A percentile compares a stretch with the other conserved stretches of the same genome.
Conservation (phyloP, 53 echinoderm and acorn worm genomes). For the Patiria pectinifera region DNA sequence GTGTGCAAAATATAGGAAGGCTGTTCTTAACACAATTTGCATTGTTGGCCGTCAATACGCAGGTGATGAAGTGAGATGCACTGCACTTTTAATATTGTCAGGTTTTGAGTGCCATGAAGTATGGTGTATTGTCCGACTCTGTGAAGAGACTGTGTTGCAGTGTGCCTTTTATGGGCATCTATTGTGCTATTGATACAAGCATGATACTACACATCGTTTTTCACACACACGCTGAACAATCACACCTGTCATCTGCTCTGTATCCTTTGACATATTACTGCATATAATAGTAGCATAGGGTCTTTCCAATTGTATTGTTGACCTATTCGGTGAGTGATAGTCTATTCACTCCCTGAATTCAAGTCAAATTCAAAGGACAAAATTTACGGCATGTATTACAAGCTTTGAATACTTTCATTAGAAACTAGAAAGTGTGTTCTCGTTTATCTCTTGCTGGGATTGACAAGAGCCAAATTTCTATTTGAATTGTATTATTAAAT, state of each 20-base stretch:
- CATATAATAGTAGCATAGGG: background rate
- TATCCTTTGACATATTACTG: slow-evolving; percentile 47
- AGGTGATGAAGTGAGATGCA: slow-evolving; percentile 16
- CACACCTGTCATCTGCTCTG: slow-evolving; percentile 24
- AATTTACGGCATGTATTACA: background rate
- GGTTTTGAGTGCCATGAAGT: background rate
- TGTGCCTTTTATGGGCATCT: background rate
- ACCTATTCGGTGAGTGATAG: background rate
- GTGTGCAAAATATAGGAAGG: background rate
- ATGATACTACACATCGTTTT: slow-evolving; percentile 29
- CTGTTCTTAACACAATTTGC: slow-evolving; percentile 8
- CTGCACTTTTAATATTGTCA: slow-evolving; percentile 55
- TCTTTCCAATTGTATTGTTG: slow-evolving; percentile 27
- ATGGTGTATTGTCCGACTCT: slow-evolving; percentile 10
- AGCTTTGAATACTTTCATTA: background rate
- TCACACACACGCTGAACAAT: slow-evolving; percentile 38
- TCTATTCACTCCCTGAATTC: background rate
- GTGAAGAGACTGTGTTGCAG: background rate
- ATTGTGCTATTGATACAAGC: slow-evolving; percentile 42
- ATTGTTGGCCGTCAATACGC: slow-evolving; percentile 27
- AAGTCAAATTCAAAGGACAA: background rate
- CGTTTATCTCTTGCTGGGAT: too few relatives aligned
- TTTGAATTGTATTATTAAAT: too few relatives aligned
- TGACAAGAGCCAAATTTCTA: too few relatives aligned
- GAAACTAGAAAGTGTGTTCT: background rate